A percentile compares a stretch with the other conserved stretches of the same genome.
phyloP scores from a whole-genome alignment of 1,140 invertebrate genomes.

The Hermetia illucens region DNA sequence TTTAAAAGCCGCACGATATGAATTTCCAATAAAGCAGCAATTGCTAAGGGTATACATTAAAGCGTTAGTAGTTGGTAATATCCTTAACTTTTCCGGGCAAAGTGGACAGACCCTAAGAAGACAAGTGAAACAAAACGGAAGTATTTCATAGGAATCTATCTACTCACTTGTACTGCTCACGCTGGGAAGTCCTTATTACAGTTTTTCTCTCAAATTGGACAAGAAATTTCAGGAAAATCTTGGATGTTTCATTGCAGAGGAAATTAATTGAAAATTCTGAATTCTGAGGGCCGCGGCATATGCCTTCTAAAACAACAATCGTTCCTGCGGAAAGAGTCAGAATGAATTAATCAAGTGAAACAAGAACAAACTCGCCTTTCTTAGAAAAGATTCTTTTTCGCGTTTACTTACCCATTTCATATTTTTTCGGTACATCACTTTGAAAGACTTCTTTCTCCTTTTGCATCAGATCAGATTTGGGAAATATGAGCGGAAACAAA shows the following conservation, averaged over 20 bases:
- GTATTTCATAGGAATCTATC: too few relatives aligned
- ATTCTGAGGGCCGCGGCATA: slow-evolving; percentile 23
- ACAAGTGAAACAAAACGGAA: too few relatives aligned
- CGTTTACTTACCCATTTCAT: slow-evolving; percentile 14
- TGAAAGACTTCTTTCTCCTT: slow-evolving; percentile 23
- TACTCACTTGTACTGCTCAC: slow-evolving; percentile 22
- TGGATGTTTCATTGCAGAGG: slow-evolving; percentile 24
- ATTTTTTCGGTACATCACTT: slow-evolving; percentile 23
- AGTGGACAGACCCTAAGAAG: too few relatives aligned
- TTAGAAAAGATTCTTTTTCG: background rate
- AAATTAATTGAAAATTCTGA: slow-evolving; percentile 29
- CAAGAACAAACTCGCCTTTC: background rate
- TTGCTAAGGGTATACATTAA: too few relatives aligned
- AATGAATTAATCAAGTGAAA: background rate
- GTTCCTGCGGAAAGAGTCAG: slow-evolving; percentile 10
- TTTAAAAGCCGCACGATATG: too few relatives aligned
- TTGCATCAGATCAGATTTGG: slow-evolving; percentile 19
- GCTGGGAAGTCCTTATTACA: slow-evolving; percentile 20
- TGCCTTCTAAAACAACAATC: slow-evolving; percentile 27
- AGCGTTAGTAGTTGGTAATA: too few relatives aligned
- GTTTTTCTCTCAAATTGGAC: slow-evolving; percentile 25
- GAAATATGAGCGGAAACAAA: slow-evolving; percentile 25
- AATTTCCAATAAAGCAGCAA: too few relatives aligned
- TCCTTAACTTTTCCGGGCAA: too few relatives aligned
- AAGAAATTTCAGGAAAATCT: slow-evolving; percentile 21